Evolutionary conservation across 2,797 vertebrate genomes (phyloP), one percentile per base, ranked within the genome.

Genomic region (Lycodopsis pacificus): DNA sequence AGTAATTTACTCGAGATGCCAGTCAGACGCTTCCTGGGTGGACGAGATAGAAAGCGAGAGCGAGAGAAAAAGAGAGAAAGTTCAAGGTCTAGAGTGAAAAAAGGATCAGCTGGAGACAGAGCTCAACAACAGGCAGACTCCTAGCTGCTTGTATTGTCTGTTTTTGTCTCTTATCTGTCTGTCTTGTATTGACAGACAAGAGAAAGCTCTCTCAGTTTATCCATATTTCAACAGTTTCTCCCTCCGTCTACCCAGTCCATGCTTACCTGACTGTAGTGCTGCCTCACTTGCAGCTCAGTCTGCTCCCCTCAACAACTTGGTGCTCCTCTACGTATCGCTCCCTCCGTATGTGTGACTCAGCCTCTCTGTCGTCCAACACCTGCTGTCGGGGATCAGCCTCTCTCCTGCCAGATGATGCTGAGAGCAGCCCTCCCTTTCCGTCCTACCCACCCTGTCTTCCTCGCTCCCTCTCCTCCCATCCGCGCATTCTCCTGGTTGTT

Each of bases 331-430:
- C 7, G 72, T 76, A 65, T 82, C 40, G 65, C 80, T 88, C 66
- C 65, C 72, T 87, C 67, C 7, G 80, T 62, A 73, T 14, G 75
- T 90, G 86, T 89, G 89, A 86, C 73, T 90, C 86, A 80, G 75
- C 48, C 73, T 80, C 82, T 88, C 88, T 87, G 22, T 88, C 71
- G 78, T 86, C 85, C 78, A 81, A 90, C 89, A 93, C 92, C 92
- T 93, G 90, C 92, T 91, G 87, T 85, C 42, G 83, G 82, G 85
- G 85, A 87, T 88, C 88, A 88, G 89, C 87, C 86, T 88, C 77
- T 77, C 84, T 85, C 65, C 78, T 73, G 84, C 91, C 89, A 90
- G 84, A 91, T 84, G 92, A 91, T 93, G 88, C 86, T 84, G 84
- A 84, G 84, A 86, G 85, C 56, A 88, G 86, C 90, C 90, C 86